Evolutionary conservation across 2,888 invertebrate genomes (phyloP), one percentile per base, ranked within the genome.

Genomic region (Empis stercorea): DNA sequence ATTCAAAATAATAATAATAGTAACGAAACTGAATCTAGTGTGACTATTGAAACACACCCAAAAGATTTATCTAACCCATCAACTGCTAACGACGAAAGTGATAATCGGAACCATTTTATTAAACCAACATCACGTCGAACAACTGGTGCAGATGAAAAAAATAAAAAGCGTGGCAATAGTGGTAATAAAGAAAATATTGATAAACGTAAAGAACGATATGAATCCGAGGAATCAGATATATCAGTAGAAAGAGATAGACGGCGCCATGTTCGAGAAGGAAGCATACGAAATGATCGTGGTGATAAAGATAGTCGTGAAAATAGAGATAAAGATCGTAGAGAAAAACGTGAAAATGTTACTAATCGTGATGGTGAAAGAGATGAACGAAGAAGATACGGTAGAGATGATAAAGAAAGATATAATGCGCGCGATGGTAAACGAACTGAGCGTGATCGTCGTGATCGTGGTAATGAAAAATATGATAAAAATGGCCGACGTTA

Each of bases 211-310:
- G 72, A 69, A 46, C 65, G 74, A 48, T 78, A 78, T 60, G 79
- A 80, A 53, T 74, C 76, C 1, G 80, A 81, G 46, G 81, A 80
- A 56, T 76, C 78, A 4, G 79, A 80, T 60, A 53, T 56, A 36
- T 78, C 75, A 57, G 80, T 79, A 62, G 80, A 80, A 63, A 71
- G 75, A 49, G 79, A 80, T 60, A 56, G 56, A 38, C 70, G 73
- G 50, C 74, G 75, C 52, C 68, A 71, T 15, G 72, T 73, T 60
- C 66, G 75, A 37, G 76, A 76, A 56, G 73, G 74, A 4, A 62
- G 61, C 50, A 59, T 57, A 6, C 58, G 63, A 14, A 61, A 61
- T 45, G 61, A 62, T 43, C 58, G 60, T 23, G 59, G 56, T 34
- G 53, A 53, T 11, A 45, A 56, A 14, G 59, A 72, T 32, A 71